Evolutionary conservation across 64 coral and sea anemone species (phyloP).

Genomic region (Platygyra sinensis): DNA sequence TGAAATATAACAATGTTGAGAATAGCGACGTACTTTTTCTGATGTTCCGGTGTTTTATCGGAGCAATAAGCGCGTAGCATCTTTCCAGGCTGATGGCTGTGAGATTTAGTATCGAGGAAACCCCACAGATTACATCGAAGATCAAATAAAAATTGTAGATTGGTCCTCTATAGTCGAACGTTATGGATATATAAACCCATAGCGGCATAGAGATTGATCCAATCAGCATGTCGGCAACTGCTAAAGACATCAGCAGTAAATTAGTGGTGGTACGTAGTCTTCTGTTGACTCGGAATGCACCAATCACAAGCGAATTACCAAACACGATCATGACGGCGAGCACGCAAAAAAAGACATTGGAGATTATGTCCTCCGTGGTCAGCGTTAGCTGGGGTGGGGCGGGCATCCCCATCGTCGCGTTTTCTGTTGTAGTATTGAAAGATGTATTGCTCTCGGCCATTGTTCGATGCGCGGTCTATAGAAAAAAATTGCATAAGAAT

Average conservation of each 20-base stretch:
- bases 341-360: conserved; percentile 34
- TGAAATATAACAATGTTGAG: too few species aligned
- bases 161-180: not conserved
- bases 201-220: conserved; percentile 69
- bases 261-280: conserved; percentile 79
- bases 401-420: too few species aligned
- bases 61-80: conserved; percentile 71
- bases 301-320: conserved; percentile 73
- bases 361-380: not conserved
- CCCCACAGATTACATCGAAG: conserved; percentile 78
- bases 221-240: conserved; percentile 77
- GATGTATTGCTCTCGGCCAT: not conserved
- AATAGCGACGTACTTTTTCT: conserved; percentile 54
- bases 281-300: conserved; percentile 68
- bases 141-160: conserved; percentile 39
- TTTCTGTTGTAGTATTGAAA: not conserved
- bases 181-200: conserved; percentile 34
- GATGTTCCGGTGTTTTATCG: conserved; percentile 85
- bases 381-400: not conserved
- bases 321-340: conserved; percentile 64
- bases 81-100: conserved; percentile 86
- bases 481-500: not conserved
- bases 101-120: conserved; percentile 82
- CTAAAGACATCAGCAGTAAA: conserved; percentile 78
- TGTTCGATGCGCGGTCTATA: not conserved